Conservation (phyloP, 2,113 vertebrate species). For the Takifugu bimaculatus region DNA sequence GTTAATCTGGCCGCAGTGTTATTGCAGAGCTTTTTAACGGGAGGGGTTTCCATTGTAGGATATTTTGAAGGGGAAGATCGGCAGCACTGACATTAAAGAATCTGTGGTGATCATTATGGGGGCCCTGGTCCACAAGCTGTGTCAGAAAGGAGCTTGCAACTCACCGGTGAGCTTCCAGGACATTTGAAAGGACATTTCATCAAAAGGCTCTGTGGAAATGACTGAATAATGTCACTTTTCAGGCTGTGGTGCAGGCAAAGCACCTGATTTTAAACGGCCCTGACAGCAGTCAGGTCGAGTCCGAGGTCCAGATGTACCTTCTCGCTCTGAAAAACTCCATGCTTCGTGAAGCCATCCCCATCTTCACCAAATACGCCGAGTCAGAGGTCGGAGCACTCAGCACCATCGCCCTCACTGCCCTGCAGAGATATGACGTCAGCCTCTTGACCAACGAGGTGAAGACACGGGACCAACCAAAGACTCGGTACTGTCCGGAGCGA, state of each 20-base stretch:
- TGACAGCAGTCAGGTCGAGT: constrained; percentile 76
- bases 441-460: constrained; percentile 85
- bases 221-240: constrained; percentile 17
- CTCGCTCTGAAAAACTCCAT: constrained; percentile 91
- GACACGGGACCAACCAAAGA: too few relatives aligned
- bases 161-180: constrained; percentile 79
- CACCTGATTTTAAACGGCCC: constrained; percentile 84
- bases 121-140: constrained; percentile 86
- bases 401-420: constrained; percentile 81
- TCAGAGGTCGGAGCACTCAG: constrained; percentile 80
- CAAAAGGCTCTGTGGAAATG: not conserved
- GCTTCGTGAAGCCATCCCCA: constrained; percentile 85
- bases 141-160: constrained; percentile 83
- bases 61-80: constrained; percentile 82
- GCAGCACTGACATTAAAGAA: constrained; percentile 86
- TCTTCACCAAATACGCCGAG: constrained; percentile 84
- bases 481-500: not conserved
- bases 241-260: constrained; percentile 86
- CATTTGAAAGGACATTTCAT: not conserved
- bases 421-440: constrained; percentile 84
- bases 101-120: constrained; percentile 89
- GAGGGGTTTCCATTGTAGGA: constrained; percentile 68
- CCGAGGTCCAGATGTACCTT: constrained; percentile 85
- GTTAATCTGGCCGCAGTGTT: too few relatives aligned
- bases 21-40: too few relatives aligned